Conservation (phyloP, 2,888 invertebrate species). For the Phorcus lineatus region DNA sequence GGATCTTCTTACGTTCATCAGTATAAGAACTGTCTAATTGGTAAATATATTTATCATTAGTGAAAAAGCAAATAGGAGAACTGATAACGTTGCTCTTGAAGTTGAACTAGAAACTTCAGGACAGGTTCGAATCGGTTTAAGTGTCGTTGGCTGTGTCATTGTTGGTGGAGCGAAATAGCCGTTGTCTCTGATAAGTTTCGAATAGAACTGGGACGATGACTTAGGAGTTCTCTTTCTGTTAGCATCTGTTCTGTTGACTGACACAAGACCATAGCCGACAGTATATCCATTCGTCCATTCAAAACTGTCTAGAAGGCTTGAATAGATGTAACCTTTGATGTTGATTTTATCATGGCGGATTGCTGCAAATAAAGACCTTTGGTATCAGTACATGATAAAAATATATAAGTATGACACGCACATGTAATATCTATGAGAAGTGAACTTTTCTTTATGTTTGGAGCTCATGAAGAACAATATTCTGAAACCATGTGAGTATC, state of each 20-base stretch:
- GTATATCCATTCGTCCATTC: constrained; percentile 87
- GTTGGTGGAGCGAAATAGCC: background rate
- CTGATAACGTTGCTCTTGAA: background rate
- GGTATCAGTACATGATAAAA: background rate
- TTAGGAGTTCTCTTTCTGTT: constrained; percentile 82
- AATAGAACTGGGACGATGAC: constrained; percentile 76
- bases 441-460: no score
- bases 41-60: no score
- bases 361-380: background rate
- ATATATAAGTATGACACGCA: no score
- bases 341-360: constrained; percentile 34
- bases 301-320: constrained; percentile 88
- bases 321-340: constrained; percentile 82
- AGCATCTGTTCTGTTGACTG: constrained; percentile 83
- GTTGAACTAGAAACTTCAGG: background rate
- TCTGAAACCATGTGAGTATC: no score
- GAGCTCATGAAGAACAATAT: no score
- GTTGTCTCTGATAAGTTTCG: constrained; percentile 13
- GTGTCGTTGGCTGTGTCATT: background rate
- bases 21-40: no score
- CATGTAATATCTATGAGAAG: no score
- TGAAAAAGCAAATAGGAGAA: no score
- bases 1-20: no score
- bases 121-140: background rate
- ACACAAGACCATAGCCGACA: constrained; percentile 83